Evolutionary conservation across 2,888 invertebrate genomes (phyloP).

Genomic region (Atherix ibis): DNA sequence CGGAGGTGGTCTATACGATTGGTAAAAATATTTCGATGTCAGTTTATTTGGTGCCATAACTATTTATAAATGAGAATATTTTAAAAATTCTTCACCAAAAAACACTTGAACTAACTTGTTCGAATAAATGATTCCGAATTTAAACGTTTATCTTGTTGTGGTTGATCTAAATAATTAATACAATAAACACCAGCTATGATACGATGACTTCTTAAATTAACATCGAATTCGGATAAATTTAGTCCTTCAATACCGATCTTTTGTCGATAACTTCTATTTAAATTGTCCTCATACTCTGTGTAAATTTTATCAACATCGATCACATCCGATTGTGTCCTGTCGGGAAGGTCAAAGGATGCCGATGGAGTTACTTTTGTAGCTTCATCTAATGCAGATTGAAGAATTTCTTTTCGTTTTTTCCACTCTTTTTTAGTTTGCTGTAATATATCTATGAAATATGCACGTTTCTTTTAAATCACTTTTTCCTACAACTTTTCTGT

Average conservation of each 20-base stretch:
- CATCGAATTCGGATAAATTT: slow-evolving; percentile 38
- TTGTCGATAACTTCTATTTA: slow-evolving; percentile 23
- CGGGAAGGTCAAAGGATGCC: slow-evolving; percentile 17
- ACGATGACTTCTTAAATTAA: slow-evolving; percentile 59
- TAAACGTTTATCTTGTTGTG: slow-evolving; percentile 45
- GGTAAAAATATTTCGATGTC: slow-evolving; percentile 42
- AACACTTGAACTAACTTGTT: slow-evolving; percentile 23
- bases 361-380: slow-evolving; percentile 18
- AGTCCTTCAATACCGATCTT: slow-evolving; percentile 25
- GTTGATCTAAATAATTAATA: slow-evolving; percentile 56
- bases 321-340: slow-evolving; percentile 14
- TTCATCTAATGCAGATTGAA: slow-evolving; percentile 28
- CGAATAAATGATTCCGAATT: slow-evolving; percentile 26
- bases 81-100: background rate
- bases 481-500: background rate
- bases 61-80: no score
- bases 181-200: slow-evolving; percentile 63
- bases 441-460: slow-evolving; percentile 19
- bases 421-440: slow-evolving; percentile 30
- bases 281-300: slow-evolving; percentile 29
- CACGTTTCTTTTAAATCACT: background rate
- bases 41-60: slow-evolving; percentile 36
- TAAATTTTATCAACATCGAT: slow-evolving; percentile 31
- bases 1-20: slow-evolving; percentile 51
- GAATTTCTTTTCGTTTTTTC: slow-evolving; percentile 30